Evolutionary conservation across 2,797 vertebrate genomes (phyloP).

Genomic region (Rhynchonycteris naso): DNA sequence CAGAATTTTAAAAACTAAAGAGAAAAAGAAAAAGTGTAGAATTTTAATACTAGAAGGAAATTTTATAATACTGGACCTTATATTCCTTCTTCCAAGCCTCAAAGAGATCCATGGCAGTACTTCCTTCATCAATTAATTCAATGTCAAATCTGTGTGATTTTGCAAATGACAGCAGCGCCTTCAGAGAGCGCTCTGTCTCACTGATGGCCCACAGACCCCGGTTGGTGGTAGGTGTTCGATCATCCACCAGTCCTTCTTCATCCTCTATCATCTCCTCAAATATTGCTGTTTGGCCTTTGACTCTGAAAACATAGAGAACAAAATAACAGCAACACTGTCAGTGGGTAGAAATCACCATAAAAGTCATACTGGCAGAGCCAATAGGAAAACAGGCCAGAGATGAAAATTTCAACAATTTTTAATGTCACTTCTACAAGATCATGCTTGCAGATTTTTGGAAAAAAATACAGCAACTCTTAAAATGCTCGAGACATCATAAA

Average conservation of each 20-base stretch:
- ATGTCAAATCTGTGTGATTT: constrained; percentile 92
- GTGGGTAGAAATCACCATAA: background rate
- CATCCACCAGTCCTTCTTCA: constrained; percentile 96
- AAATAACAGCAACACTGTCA: background rate
- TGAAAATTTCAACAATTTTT: background rate
- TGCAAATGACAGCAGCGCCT: constrained; percentile 94
- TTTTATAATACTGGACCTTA: constrained; percentile 88
- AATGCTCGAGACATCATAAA: background rate
- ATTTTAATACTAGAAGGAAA: background rate
- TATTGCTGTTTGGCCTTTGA: constrained; percentile 97
- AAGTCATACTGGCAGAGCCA: background rate
- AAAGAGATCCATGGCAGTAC: constrained; percentile 96
- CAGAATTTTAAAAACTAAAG: constrained; percentile 41
- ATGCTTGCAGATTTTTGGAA: background rate
- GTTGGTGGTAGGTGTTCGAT: constrained; percentile 95
- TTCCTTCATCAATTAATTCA: constrained; percentile 94
- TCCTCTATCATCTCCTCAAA: constrained; percentile 99
- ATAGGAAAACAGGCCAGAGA: background rate
- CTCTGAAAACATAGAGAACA: constrained; percentile 85
- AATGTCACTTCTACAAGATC: background rate
- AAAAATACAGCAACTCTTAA: background rate
- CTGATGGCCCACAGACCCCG: constrained; percentile 96
- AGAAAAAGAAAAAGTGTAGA: background rate
- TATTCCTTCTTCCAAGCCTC: constrained; percentile 99
- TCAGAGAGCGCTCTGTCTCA: constrained; percentile 95